These are phyloP conservation scores for Clunio marinus DNA, from an alignment of 2,888 invertebrate species.

Conservation along the genomic window DNA sequence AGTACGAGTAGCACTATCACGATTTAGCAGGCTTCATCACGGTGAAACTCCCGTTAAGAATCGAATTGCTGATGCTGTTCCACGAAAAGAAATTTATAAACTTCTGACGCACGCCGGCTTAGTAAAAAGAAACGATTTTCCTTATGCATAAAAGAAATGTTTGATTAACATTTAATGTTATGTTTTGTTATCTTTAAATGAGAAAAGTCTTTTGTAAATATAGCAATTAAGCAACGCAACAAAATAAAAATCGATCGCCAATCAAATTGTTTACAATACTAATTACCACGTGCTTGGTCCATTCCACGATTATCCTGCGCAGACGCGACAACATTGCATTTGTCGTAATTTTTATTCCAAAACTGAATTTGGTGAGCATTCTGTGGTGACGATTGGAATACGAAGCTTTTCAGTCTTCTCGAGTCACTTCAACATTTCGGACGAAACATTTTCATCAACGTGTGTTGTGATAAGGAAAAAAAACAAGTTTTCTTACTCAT, in stretches of 20 bases:
- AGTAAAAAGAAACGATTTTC: constrained; percentile 48
- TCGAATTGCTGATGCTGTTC: constrained; percentile 58
- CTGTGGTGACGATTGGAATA: no score
- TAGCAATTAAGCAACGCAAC: not conserved
- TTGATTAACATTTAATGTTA: no score
- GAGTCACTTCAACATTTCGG: not conserved
- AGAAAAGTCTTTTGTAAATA: not conserved
- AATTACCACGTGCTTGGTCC: not conserved
- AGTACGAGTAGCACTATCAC: constrained; percentile 55
- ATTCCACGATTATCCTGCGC: not conserved
- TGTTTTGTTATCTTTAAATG: no score
- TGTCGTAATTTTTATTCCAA: not conserved
- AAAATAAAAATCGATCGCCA: not conserved
- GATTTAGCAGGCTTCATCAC: constrained; percentile 58
- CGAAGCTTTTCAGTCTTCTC: constrained; percentile 3
- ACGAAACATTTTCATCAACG: not conserved
- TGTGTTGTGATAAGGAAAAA: not conserved
- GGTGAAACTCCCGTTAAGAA: constrained; percentile 60
- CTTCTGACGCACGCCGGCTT: constrained; percentile 63
- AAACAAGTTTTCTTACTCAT: not conserved
- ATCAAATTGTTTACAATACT: not conserved
- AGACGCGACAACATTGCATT: not conserved
- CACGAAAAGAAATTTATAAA: constrained; percentile 61
- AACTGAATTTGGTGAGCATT: not conserved
- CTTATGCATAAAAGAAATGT: constrained; percentile 9